A percentile compares a stretch with the other conserved stretches of the same genome.
Evolutionary conservation across 2,888 invertebrate species (phyloP).

Genomic region (Leptinotarsa tumamoca): DNA sequence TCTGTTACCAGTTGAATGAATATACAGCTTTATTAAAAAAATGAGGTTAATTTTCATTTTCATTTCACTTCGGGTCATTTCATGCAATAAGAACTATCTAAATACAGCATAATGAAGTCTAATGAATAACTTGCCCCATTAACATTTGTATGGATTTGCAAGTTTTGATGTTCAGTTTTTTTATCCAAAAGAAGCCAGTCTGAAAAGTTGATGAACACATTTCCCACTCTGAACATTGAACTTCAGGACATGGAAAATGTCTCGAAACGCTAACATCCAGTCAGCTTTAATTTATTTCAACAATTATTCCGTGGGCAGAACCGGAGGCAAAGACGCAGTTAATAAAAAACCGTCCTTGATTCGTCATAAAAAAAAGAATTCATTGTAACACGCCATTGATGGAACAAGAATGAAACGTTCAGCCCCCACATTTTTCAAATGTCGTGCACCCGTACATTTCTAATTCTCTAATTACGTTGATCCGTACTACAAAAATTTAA

Average conservation of each 20-base stretch:
- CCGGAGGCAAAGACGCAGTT: background rate
- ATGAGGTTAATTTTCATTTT: too few species aligned
- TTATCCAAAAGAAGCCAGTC: background rate
- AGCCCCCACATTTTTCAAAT: conserved; percentile 15
- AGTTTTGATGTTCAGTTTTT: too few species aligned
- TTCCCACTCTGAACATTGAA: background rate
- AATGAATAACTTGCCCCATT: too few species aligned
- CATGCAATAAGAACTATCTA: too few species aligned
- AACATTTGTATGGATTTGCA: too few species aligned
- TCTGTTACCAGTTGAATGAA: too few species aligned
- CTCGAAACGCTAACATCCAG: background rate
- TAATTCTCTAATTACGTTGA: conserved; percentile 19
- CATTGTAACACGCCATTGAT: conserved; percentile 11
- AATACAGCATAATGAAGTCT: too few species aligned
- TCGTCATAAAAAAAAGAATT: background rate
- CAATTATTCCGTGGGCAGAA: background rate
- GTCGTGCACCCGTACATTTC: conserved; percentile 5
- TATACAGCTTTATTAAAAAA: too few species aligned
- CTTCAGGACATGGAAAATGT: background rate
- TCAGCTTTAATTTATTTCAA: background rate
- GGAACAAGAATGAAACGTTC: background rate
- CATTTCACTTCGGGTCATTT: too few species aligned
- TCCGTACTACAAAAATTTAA: conserved; percentile 17
- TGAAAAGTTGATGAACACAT: too few species aligned
- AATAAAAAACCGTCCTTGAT: conserved; percentile 11